Percentiles rank a stretch among this genome's conserved stretches.
These are phyloP conservation scores for Epizoanthus scotinus DNA, from an alignment of 92 coral and sea anemone species.

Conservation along the genomic window DNA sequence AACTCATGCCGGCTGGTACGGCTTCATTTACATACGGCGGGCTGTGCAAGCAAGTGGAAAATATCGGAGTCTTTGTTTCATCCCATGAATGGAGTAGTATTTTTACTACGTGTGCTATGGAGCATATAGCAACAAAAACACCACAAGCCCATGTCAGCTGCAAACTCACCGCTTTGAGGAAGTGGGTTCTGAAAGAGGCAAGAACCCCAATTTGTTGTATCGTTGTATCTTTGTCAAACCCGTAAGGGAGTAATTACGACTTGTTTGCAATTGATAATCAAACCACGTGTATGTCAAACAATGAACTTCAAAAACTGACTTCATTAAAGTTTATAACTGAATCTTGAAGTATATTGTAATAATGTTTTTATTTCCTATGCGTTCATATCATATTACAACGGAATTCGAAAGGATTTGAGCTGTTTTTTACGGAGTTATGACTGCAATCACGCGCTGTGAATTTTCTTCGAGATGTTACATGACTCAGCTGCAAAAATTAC, in stretches of 20 bases:
- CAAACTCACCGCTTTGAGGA: not conserved
- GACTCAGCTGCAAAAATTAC: not conserved
- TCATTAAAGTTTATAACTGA: constrained; percentile 19
- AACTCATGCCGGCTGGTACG: not conserved
- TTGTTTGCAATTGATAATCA: constrained; percentile 36
- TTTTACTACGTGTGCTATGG: constrained; percentile 39
- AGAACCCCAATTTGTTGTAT: not conserved
- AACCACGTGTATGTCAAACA: constrained; percentile 43
- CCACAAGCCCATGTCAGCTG: not conserved
- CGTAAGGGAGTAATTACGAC: not conserved
- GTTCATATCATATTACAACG: not conserved
- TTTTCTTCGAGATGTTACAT: not conserved
- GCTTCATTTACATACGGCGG: constrained; percentile 39
- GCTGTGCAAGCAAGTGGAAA: constrained; percentile 23
- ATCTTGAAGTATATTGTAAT: constrained; percentile 11
- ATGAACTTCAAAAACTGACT: constrained; percentile 33
- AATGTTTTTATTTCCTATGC: not conserved
- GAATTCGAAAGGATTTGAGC: not conserved
- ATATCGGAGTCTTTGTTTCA: constrained; percentile 4
- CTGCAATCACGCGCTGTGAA: not conserved
- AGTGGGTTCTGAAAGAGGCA: not conserved
- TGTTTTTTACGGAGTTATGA: not conserved
- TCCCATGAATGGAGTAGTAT: constrained; percentile 31
- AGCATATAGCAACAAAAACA: constrained; percentile 6
- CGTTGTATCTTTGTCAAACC: constrained; percentile 3